Conservation (phyloP, 1,140 invertebrate species). For the Bombus turneri region DNA sequence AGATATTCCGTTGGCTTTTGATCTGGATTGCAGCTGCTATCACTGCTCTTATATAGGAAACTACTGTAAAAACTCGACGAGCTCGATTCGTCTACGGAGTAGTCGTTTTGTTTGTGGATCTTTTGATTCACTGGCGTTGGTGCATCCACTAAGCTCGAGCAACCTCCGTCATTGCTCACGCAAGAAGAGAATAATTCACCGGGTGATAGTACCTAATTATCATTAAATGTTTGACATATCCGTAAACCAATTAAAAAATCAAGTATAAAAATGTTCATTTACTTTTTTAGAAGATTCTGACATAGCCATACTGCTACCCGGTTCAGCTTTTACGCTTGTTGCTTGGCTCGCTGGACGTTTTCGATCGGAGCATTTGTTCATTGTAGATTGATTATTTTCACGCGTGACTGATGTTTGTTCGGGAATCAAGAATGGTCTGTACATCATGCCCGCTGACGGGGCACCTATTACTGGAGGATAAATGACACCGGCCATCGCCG, state of each 20-base stretch:
- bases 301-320: conserved; percentile 83
- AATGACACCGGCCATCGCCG: conserved; percentile 82
- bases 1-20: conserved; percentile 43
- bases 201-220: conserved; percentile 66
- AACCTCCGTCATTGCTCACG: conserved; percentile 67
- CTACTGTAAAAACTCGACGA: conserved; percentile 81
- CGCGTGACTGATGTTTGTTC: conserved; percentile 52
- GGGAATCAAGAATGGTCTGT: conserved; percentile 79
- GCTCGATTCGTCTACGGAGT: conserved; percentile 76
- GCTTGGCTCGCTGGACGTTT: conserved; percentile 83
- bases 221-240: neutral
- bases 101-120: conserved; percentile 60
- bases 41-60: conserved; percentile 76
- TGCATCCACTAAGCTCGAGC: conserved; percentile 64
- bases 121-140: conserved; percentile 41
- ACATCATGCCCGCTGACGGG: conserved; percentile 77
- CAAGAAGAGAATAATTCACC: conserved; percentile 69
- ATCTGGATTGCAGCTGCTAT: conserved; percentile 73
- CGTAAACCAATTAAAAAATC: neutral
- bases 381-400: conserved; percentile 14
- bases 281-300: conserved; percentile 85
- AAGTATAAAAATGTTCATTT: neutral
- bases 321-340: conserved; percentile 86
- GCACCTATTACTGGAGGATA: conserved; percentile 82
- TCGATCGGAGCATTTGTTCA: conserved; percentile 41